phyloP scores from a whole-genome alignment of 2,113 vertebrate species.

The Eclectus roratus region DNA sequence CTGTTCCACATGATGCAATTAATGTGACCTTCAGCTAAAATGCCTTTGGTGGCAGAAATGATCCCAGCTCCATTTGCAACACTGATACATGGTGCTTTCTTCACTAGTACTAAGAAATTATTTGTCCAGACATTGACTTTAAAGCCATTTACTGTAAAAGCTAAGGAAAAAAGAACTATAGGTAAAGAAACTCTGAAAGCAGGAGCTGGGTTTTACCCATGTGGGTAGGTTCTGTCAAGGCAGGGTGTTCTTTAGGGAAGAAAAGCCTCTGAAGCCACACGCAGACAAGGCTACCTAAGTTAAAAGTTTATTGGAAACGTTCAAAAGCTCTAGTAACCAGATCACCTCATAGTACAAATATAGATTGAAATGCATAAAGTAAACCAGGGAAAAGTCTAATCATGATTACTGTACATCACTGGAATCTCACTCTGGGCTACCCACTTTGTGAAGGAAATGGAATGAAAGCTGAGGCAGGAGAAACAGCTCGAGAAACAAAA shows the following conservation, averaged over 20 bases:
- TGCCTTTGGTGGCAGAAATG: not conserved
- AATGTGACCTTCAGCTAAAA: not conserved
- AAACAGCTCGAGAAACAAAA: not conserved
- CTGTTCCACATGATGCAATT: not conserved
- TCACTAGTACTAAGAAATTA: not conserved
- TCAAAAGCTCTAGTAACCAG: conserved; percentile 11
- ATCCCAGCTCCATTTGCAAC: not conserved
- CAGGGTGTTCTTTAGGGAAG: not conserved
- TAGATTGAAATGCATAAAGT: not conserved
- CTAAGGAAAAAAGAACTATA: not conserved
- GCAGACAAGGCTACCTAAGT: not conserved
- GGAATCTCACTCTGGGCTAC: not conserved
- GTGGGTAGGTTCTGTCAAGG: not conserved
- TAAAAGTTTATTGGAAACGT: conserved; percentile 33
- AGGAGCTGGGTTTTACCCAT: not conserved
- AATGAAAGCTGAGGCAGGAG: not conserved
- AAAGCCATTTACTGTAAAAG: not conserved
- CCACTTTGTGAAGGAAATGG: not conserved
- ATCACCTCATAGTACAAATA: conserved; percentile 10
- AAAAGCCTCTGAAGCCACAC: not conserved
- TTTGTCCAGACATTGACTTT: not conserved
- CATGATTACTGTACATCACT: conserved; percentile 4
- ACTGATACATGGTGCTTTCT: not conserved
- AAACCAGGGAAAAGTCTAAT: not conserved
- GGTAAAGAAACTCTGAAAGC: not conserved